Evolutionary conservation across 2,113 vertebrate species (phyloP), one percentile per base, ranked within the genome.

Genomic region (Crypturellus undulatus): DNA sequence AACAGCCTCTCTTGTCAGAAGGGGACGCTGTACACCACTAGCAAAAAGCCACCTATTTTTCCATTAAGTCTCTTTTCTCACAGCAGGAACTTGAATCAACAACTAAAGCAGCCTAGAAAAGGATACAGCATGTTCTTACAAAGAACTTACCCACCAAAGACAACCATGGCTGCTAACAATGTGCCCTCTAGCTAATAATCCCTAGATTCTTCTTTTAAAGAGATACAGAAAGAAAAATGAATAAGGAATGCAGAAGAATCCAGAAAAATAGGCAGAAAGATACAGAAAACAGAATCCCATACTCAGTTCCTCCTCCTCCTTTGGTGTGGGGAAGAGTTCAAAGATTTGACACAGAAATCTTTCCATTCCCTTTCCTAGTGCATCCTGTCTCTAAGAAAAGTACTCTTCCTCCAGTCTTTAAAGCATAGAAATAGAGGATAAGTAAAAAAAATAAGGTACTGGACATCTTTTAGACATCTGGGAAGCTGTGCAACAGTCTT

Each of bases 1-100:
- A 83, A 67, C 60, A 47, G 56, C 1, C 1, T 13, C 38, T 10
- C 12, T 45, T 91, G 73, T 51, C 92, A 95, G 87, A 67, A 91
- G 92, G 59, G 92, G 94, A 90, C 87, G 89, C 78, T 77, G 72
- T 6, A 40, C 58, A 51, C 9, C 42, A 36, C 73, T 2, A 83
- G 71, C 67, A 47, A 68, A 38, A 43, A 26, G 10, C 43, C 1
- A 1, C 12, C 54, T 92, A 36, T 24, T 30, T 24, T 47, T 56
- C 49, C 43, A 14, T 32, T 76, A 6, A 47, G 65, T 12, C 25
- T 62, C 20, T 24, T 2, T 64, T 24, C 70, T 83, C 49, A 36
- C 21, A 24, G 76, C n/a, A 60, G 65, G 4, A 3, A 9, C 22
- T 1, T 17, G 9, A 69, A 72, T 65, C 83, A 71, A 73, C 11